Percentiles rank a stretch among this genome's conserved stretches.
Evolutionary conservation across 2,797 vertebrate genomes (phyloP).

Genomic region (Merluccius polli): DNA sequence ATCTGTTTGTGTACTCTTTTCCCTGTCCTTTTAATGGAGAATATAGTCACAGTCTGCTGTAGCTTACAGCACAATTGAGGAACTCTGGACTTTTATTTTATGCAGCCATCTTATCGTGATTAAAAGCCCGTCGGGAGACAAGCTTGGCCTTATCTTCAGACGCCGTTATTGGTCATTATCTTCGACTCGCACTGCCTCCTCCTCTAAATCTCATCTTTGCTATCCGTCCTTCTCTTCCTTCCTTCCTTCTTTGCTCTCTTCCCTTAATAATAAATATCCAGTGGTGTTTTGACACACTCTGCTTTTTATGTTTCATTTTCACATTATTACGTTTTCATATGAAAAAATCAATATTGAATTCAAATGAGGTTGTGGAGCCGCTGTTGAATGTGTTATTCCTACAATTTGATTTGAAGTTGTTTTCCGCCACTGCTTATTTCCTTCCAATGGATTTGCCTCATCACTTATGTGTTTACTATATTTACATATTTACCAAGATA

Average conservation of each 20-base stretch:
- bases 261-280: not conserved
- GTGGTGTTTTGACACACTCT: not conserved
- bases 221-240: not conserved
- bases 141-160: constrained; percentile 32
- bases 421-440: not conserved
- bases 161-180: constrained; percentile 43
- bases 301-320: not conserved
- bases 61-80: not conserved
- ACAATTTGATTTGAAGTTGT: not conserved
- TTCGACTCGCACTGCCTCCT: constrained; percentile 21
- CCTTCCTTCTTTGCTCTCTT: not conserved
- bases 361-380: not conserved
- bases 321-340: not conserved
- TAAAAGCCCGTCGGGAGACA: constrained; percentile 32
- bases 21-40: not conserved
- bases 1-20: not conserved
- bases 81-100: not conserved
- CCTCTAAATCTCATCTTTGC: not conserved
- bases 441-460: not conserved
- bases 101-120: not conserved
- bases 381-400: not conserved
- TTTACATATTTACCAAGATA: not conserved
- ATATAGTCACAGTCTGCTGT: not conserved
- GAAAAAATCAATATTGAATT: not conserved
- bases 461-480: not conserved